These are phyloP conservation scores for Channa striata DNA, from an alignment of 2,797 vertebrate genomes.

Conservation along the genomic window DNA sequence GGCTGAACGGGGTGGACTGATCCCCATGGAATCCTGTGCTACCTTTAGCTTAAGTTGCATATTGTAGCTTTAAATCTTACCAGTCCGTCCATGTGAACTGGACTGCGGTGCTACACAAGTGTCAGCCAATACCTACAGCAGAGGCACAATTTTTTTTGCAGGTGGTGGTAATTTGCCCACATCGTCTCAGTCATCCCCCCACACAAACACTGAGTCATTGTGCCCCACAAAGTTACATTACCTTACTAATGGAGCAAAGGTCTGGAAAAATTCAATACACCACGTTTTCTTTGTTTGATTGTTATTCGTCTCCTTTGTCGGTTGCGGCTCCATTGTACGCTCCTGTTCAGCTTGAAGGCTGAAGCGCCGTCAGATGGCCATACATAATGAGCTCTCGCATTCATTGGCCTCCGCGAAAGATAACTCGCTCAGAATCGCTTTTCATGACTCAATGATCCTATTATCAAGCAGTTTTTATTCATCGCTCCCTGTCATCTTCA, in stretches of 20 bases:
- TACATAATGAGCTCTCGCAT: constrained; percentile 68
- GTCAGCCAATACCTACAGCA: background rate
- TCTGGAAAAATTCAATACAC: constrained; percentile 41
- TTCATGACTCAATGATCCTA: constrained; percentile 76
- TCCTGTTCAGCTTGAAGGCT: constrained; percentile 68
- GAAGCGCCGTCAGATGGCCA: constrained; percentile 47
- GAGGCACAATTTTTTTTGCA: background rate
- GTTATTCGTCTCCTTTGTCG: constrained; percentile 60
- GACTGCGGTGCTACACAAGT: background rate
- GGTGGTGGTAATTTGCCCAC: background rate
- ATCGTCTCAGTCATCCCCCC: background rate
- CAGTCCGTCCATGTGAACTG: background rate
- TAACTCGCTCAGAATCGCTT: constrained; percentile 64
- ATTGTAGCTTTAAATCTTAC: background rate
- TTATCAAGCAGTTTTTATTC: constrained; percentile 72
- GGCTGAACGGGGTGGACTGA: too few relatives aligned
- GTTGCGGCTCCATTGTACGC: constrained; percentile 56
- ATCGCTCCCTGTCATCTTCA: constrained; percentile 59
- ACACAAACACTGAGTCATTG: constrained; percentile 6
- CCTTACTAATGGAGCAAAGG: constrained; percentile 28
- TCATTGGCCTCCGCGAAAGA: constrained; percentile 61
- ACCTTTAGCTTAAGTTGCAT: too few relatives aligned
- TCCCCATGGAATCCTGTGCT: too few relatives aligned
- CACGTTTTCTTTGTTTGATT: constrained; percentile 58
- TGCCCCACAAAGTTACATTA: constrained; percentile 49